Base-by-base conservation (phyloP, 1,140 invertebrate species). In the Lasioglossum albipes region DNA sequence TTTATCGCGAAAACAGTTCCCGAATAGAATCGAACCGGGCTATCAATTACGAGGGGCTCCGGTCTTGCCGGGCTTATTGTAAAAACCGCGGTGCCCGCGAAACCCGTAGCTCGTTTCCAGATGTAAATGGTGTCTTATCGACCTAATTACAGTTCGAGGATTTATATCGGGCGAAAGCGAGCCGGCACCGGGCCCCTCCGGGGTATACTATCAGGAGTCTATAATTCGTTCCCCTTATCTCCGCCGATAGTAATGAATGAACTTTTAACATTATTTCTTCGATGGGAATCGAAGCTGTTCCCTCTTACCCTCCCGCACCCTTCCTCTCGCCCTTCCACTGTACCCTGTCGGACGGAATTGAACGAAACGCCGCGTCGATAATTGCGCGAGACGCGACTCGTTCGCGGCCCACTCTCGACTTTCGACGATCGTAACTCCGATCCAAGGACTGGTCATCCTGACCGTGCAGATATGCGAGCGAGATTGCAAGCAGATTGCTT, bases 241-340 rank as follows among this genome's bases (percentile, higher is more conserved):
- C 52, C 31, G 72, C 45, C 71, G 75, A 85, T 79, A 64, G 75
- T 85, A 86, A 86, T 62, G 84, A 86, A 86, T 82, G 84, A 86
- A 85, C 84, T 85, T 86, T 86, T 86, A 83, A 65, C 80, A 79
- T 84, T 85, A 85, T 85, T 85, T 85, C 69, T 59, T 81, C 79
- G 78, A 76, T 78, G 82, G 70, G 54, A 54, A 78, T 74, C 74
- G 79, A 84, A 74, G 70, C 71, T 65, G 77, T 54, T 80, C 57
- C 77, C 69, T 7, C 66, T 69, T 31, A 36, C n/a, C 62, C 49
- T 10, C 7, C 20, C 20, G 20, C 7, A 20, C 20, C 57, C 20
- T 57, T 45, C 45, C 45, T 12, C 45, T 5, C 16, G 16, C 52
- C 52, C 16, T 3, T 0, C 18, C 6, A 0, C 10, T 20, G 5